A percentile compares a stretch with the other conserved stretches of the same genome.
phyloP scores from a whole-genome alignment of 2,888 invertebrate genomes.

The Nemoura dubitans region DNA sequence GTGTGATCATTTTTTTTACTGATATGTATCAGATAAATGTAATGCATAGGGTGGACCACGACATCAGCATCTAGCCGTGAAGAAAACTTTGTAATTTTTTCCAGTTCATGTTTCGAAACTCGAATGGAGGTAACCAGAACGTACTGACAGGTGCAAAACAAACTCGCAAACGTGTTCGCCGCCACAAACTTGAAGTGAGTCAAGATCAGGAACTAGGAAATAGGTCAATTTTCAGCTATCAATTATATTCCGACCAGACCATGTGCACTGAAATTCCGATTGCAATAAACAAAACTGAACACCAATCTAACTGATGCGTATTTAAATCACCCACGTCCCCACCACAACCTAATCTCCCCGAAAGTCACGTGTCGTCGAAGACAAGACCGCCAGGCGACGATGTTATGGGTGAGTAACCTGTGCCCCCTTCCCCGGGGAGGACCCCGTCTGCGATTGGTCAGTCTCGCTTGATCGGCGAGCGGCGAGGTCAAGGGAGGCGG shows the following conservation, averaged over 20 bases:
- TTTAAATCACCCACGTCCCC: neutral
- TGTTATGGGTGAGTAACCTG: slow-evolving; percentile 19
- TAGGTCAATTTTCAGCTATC: neutral
- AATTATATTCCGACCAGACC: neutral
- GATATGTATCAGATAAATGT: neutral
- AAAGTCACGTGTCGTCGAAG: neutral
- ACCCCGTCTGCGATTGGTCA: neutral
- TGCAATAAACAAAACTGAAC: neutral
- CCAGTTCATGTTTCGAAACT: neutral
- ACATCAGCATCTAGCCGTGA: neutral
- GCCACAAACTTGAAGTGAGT: neutral
- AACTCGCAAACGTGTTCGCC: neutral
- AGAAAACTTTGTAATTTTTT: neutral
- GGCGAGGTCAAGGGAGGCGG: slow-evolving; percentile 19
- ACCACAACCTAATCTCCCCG: neutral
- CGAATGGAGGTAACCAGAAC: neutral
- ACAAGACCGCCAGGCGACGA: neutral
- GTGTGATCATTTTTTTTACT: too few species aligned
- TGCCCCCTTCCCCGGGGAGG: neutral
- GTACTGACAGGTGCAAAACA: neutral
- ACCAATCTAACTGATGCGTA: neutral
- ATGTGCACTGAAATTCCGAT: neutral
- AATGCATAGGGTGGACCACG: neutral
- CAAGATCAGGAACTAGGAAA: slow-evolving; percentile 12
- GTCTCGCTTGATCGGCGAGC: neutral